A percentile compares a stretch with the other conserved stretches of the same genome.
phyloP scores from a whole-genome alignment of 2,797 vertebrate species.

The Gallinago nigripennis region DNA sequence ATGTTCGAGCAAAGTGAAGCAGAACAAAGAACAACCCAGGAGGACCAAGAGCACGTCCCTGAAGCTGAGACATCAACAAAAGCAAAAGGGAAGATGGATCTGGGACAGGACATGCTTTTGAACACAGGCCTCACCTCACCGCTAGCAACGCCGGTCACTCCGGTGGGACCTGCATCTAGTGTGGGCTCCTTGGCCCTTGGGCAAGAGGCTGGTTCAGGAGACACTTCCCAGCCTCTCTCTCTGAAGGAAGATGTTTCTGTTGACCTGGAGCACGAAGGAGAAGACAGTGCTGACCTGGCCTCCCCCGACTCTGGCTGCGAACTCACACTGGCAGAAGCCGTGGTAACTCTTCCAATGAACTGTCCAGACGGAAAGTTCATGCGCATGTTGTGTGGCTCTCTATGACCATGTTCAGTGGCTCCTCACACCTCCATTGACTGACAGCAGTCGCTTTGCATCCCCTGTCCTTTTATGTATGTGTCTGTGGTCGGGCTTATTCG shows the following conservation, averaged over 20 bases:
- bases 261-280: slow-evolving; percentile 15
- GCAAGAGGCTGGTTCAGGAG: not conserved
- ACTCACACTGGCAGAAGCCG: slow-evolving; percentile 77
- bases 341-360: slow-evolving; percentile 77
- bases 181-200: not conserved
- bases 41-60: not conserved
- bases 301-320: slow-evolving; percentile 80
- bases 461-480: slow-evolving; percentile 67
- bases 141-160: not conserved
- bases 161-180: not conserved
- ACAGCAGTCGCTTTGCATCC: slow-evolving; percentile 72
- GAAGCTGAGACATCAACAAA: not conserved
- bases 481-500: slow-evolving; percentile 66
- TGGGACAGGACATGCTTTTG: not conserved
- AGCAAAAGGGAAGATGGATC: not conserved
- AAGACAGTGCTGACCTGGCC: slow-evolving; percentile 52
- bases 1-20: slow-evolving; percentile 72
- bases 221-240: not conserved
- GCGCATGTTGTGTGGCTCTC: slow-evolving; percentile 77
- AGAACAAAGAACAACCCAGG: not conserved
- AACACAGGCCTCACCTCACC: not conserved
- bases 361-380: slow-evolving; percentile 53
- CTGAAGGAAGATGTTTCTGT: slow-evolving; percentile 33
- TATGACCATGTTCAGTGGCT: slow-evolving; percentile 70
- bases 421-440: slow-evolving; percentile 71